These are phyloP conservation scores for Hybos culiciformis DNA, from an alignment of 2,888 invertebrate genomes.

Conservation along the genomic window DNA sequence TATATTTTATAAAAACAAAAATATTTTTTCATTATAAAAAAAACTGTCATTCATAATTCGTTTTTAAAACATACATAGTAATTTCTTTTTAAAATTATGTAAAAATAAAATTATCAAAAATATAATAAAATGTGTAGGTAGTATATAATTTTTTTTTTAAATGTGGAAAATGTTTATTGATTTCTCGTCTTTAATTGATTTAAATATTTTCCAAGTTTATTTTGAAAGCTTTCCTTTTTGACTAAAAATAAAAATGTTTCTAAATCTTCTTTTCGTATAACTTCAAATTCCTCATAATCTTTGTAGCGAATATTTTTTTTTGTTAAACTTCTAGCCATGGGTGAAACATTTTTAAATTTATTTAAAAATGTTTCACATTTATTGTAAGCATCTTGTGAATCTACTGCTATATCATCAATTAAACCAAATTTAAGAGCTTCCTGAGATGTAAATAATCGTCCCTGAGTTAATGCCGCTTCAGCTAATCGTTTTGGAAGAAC, in stretches of 20 bases:
- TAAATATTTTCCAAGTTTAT: slow-evolving; percentile 51
- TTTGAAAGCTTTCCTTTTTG: slow-evolving; percentile 48
- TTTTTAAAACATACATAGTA: no score
- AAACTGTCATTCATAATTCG: not conserved
- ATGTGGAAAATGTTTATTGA: slow-evolving; percentile 2
- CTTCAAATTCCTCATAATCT: slow-evolving; percentile 37
- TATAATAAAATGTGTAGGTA: no score
- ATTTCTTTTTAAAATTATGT: no score
- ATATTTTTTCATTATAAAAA: not conserved
- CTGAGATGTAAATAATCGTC: slow-evolving; percentile 52
- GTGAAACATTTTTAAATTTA: slow-evolving; percentile 46
- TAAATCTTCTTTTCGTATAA: slow-evolving; percentile 45
- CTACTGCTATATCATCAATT: slow-evolving; percentile 53
- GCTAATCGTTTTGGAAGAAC: slow-evolving; percentile 46
- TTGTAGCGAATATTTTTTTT: slow-evolving; percentile 39
- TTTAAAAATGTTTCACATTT: slow-evolving; percentile 48
- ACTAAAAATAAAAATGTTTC: slow-evolving; percentile 43
- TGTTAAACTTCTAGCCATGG: slow-evolving; percentile 39
- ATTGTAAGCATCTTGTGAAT: slow-evolving; percentile 48
- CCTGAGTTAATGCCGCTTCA: slow-evolving; percentile 56
- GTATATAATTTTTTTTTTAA: no score
- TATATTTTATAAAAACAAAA: not conserved
- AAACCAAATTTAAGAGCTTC: slow-evolving; percentile 59
- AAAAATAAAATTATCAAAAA: no score
- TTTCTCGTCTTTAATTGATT: slow-evolving; percentile 44